phyloP scores from a whole-genome alignment of 2,113 vertebrate species.

The Mormyrus lacerda region DNA sequence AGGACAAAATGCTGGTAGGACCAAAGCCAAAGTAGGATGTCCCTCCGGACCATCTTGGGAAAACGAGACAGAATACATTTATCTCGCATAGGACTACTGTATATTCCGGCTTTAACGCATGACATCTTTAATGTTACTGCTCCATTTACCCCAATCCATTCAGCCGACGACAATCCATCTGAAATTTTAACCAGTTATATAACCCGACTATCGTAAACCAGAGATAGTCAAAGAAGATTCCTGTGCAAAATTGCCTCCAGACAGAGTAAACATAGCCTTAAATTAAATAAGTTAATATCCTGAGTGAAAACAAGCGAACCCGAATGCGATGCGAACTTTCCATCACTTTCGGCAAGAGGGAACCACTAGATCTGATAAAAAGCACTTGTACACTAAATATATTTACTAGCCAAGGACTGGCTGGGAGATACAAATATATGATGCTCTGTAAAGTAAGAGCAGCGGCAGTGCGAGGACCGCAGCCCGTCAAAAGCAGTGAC shows the following conservation, averaged over 20 bases:
- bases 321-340: constrained; percentile 4
- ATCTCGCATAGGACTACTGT: background rate
- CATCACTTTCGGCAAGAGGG: background rate
- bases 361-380: background rate
- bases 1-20: constrained; percentile 25
- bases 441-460: background rate
- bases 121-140: background rate
- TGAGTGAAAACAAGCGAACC: background rate
- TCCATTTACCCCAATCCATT: background rate
- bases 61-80: background rate
- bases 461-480: background rate
- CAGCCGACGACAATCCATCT: background rate
- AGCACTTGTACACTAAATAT: background rate
- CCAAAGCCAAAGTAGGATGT: constrained; percentile 15
- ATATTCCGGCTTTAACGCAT: background rate
- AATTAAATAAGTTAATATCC: background rate
- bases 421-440: background rate
- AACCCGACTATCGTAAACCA: background rate
- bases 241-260: constrained; percentile 2
- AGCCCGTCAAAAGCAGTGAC: background rate
- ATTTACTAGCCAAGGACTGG: background rate
- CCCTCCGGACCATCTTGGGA: background rate
- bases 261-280: background rate
- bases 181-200: constrained; percentile 5
- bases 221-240: background rate